These are phyloP conservation scores for Naso thynnoides DNA, from an alignment of 2,797 vertebrate species.

Conservation along the genomic window DNA sequence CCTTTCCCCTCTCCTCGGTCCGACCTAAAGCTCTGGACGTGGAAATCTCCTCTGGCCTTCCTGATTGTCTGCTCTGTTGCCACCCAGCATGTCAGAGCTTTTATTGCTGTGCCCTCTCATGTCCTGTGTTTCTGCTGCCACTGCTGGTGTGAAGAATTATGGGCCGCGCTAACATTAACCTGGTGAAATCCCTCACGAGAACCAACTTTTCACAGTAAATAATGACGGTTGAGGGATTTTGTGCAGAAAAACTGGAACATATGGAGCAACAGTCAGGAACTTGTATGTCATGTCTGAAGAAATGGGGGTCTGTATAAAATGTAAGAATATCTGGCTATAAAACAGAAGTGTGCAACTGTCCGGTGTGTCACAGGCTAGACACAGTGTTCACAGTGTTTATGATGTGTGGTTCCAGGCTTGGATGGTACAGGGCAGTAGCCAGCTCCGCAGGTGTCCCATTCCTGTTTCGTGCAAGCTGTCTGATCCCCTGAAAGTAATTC, in stretches of 20 bases:
- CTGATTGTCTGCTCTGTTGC: slow-evolving; percentile 68
- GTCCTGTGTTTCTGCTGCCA: slow-evolving; percentile 48
- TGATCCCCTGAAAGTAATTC: slow-evolving; percentile 84
- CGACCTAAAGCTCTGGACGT: slow-evolving; percentile 55
- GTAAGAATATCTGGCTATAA: slow-evolving; percentile 64
- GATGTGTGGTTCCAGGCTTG: slow-evolving; percentile 55
- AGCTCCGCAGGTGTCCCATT: slow-evolving; percentile 79
- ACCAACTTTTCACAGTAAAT: slow-evolving; percentile 30
- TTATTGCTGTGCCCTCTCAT: slow-evolving; percentile 57
- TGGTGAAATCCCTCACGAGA: slow-evolving; percentile 21
- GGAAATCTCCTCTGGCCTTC: slow-evolving; percentile 63
- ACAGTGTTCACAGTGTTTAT: slow-evolving; percentile 61
- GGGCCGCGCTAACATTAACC: slow-evolving; percentile 29
- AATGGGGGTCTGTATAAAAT: slow-evolving; percentile 51
- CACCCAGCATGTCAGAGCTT: slow-evolving; percentile 60
- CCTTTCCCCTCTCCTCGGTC: slow-evolving; percentile 59
- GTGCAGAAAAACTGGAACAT: slow-evolving; percentile 35
- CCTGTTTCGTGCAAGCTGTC: slow-evolving; percentile 76
- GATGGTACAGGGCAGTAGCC: slow-evolving; percentile 71
- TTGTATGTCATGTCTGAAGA: slow-evolving; percentile 44
- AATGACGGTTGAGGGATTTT: slow-evolving; percentile 26
- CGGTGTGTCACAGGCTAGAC: slow-evolving; percentile 42
- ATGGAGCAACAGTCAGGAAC: slow-evolving; percentile 30
- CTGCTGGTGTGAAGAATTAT: slow-evolving; percentile 44
- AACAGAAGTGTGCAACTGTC: slow-evolving; percentile 58